A percentile compares a stretch with the other conserved stretches of the same genome.
These are phyloP conservation scores for Xanthia icteritia DNA, from an alignment of 2,888 invertebrate genomes.

Conservation along the genomic window DNA sequence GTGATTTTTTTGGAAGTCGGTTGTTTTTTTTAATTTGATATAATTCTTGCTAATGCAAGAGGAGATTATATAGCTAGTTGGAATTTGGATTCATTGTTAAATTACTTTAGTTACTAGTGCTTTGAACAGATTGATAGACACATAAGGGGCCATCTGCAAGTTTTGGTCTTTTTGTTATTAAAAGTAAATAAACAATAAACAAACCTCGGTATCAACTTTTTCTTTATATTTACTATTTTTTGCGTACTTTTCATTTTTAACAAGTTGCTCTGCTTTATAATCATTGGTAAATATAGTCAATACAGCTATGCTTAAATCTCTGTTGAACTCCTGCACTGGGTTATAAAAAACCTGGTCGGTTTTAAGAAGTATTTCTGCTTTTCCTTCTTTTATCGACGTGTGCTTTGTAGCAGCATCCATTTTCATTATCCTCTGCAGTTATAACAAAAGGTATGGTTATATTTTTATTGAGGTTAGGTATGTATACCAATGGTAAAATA, in stretches of 20 bases:
- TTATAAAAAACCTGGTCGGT: constrained; percentile 98
- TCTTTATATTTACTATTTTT: constrained; percentile 64
- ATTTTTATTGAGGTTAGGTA: constrained; percentile 41
- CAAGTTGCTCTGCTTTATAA: constrained; percentile 77
- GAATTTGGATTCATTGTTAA: background rate
- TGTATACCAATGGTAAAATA: background rate
- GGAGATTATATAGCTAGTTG: background rate
- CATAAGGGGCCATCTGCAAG: background rate
- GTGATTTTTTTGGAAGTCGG: too few species aligned
- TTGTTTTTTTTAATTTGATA: too few species aligned
- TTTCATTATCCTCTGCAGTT: constrained; percentile 71
- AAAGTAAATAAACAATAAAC: constrained; percentile 26
- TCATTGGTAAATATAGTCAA: constrained; percentile 92
- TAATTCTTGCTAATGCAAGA: background rate
- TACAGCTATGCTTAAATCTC: constrained; percentile 96
- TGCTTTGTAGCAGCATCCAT: constrained; percentile 74
- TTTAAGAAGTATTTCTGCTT: constrained; percentile 93
- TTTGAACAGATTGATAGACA: background rate
- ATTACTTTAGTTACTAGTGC: background rate
- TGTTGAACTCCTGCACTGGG: constrained; percentile 99
- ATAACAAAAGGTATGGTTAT: constrained; percentile 44
- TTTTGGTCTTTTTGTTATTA: background rate
- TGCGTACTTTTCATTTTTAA: constrained; percentile 69
- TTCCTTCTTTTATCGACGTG: constrained; percentile 93
- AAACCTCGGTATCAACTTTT: constrained; percentile 59